Evolutionary conservation across 2,797 vertebrate genomes (phyloP), one percentile per base, ranked within the genome.

Genomic region (Sciurus vulgaris): DNA sequence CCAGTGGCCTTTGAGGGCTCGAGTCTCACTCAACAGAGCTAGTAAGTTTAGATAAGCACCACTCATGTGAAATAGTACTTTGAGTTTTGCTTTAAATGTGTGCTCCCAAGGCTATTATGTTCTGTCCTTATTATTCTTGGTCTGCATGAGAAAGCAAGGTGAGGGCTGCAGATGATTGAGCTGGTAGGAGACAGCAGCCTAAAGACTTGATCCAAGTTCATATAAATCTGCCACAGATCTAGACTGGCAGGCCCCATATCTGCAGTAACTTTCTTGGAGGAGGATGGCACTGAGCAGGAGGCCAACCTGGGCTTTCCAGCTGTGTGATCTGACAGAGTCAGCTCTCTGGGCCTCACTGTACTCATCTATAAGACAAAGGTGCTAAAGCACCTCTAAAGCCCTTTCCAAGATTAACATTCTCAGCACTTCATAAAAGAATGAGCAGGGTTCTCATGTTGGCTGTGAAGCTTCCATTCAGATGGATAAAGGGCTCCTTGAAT

Each of bases 71-170:
- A 61, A 77, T 41, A 20, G 47, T 44, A 73, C 35, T 63, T 38
- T 28, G 67, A 77, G 26, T 76, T 94, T 73, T 94, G 72, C 67
- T 93, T 94, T 90, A 63, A 61, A 74, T 85, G 70, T 7, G 35
- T 86, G 56, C 47, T 70, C 54, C 47, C 28, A 81, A 93, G 38
- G 65, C 54, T 54, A 10, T 67, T 92, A 67, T 44, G 44, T 76
- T 72, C 74, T 81, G 38, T 24, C 35, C 24, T 7, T 69, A 26
- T 56, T 84, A 89, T 59, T 93, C 51, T 69, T 82, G 44, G 30
- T 86, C 14, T 95, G 92, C 92, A 87, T 78, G 13, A 92, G 67
- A 85, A 96, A 69, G 56, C 10, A 24, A 54, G 38, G 30, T 72
- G 74, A 72, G 30, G 76, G 49, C 76, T 24, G 26, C 17, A 26